Evolutionary conservation across 2,888 invertebrate species (phyloP).

Genomic region (Amaurobius ferox): DNA sequence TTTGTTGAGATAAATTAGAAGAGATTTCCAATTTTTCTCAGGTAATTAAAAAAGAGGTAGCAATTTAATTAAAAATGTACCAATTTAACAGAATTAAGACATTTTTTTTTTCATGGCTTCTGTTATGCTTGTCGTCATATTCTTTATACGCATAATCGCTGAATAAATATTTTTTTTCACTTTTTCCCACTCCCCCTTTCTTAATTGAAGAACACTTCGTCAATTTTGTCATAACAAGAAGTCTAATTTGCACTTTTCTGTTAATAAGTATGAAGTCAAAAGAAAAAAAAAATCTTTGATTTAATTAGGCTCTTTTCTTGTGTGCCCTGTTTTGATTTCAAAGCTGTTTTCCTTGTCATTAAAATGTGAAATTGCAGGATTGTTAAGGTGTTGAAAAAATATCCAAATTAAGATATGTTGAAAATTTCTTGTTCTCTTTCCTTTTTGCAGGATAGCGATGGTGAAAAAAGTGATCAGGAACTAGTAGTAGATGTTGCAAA

Average conservation of each 20-base stretch:
- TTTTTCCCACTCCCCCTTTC: conserved; percentile 6
- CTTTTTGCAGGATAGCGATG: conserved; percentile 89
- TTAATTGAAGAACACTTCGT: conserved; percentile 34
- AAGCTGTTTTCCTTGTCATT: conserved; percentile 37
- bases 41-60: conserved; percentile 42
- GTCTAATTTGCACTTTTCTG: conserved; percentile 43
- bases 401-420: not conserved
- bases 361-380: conserved; percentile 1
- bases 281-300: not conserved
- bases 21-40: conserved; percentile 38
- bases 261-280: conserved; percentile 14
- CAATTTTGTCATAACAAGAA: conserved; percentile 46
- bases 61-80: conserved; percentile 15
- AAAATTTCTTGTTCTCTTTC: conserved; percentile 17
- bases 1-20: conserved; percentile 52
- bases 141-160: conserved; percentile 54
- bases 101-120: conserved; percentile 24
- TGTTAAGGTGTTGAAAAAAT: not conserved
- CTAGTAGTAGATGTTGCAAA: conserved; percentile 96
- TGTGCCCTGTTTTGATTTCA: conserved; percentile 28
- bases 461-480: conserved; percentile 96
- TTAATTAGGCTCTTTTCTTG: conserved; percentile 31
- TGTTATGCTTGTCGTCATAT: conserved; percentile 23
- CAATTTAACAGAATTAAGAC: conserved; percentile 53
- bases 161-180: conserved; percentile 25